phyloP scores from a whole-genome alignment of 2,113 vertebrate genomes.

The Ellobius talpinus region DNA sequence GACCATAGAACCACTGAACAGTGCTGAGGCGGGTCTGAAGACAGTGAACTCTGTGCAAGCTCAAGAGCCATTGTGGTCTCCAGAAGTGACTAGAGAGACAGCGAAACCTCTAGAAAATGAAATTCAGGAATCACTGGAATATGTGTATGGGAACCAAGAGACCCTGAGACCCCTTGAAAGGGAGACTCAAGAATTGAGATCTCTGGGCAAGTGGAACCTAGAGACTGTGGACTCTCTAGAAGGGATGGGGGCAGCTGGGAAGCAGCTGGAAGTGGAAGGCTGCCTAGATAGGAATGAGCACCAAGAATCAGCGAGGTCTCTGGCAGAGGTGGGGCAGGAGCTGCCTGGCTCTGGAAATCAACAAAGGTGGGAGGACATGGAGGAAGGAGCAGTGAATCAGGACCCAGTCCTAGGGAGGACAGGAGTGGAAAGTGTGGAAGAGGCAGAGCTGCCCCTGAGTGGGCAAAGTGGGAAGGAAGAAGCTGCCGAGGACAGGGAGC shows the following conservation, averaged over 20 bases:
- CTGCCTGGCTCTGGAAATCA: not conserved
- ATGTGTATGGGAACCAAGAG: constrained; percentile 25
- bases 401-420: not conserved
- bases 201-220: not conserved
- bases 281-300: not conserved
- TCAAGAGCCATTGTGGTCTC: not conserved
- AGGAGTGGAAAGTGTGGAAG: not conserved
- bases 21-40: not conserved
- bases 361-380: not conserved
- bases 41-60: not conserved
- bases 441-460: not conserved
- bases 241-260: not conserved
- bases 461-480: not conserved
- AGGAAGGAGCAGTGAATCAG: not conserved
- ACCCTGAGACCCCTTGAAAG: not conserved
- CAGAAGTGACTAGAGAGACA: not conserved
- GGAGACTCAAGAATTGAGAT: not conserved
- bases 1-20: not conserved
- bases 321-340: constrained; percentile 2
- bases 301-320: not conserved
- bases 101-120: not conserved
- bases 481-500: not conserved
- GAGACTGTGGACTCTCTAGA: not conserved
- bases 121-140: not conserved
- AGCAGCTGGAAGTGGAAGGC: not conserved